Evolutionary conservation across 1,140 invertebrate species (phyloP), one percentile per base, ranked within the genome.

Genomic region (Parapsyche elsis): DNA sequence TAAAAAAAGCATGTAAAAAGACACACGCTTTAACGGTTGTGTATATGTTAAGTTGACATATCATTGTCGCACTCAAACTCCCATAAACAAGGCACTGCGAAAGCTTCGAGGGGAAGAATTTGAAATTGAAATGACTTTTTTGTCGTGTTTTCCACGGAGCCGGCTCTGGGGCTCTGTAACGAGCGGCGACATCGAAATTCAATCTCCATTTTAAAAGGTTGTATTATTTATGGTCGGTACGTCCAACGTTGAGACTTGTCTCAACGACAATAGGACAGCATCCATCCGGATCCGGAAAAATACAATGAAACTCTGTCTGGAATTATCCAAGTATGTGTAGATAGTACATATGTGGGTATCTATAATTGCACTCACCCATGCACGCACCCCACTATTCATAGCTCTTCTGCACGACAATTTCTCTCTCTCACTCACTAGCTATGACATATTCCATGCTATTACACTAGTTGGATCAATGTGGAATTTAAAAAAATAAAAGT

Each of bases 161-260:
- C 49, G 45, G 70, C 24, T 21, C 30, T 38, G 14, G 57, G 57
- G 64, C 64, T 16, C 10, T 19, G 73, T 75, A 75, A 75, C 73
- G 73, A 75, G 73, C 73, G 73, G 73, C 45, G 26, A 70, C 61
- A 67, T 77, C 76, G 61, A 64, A 73, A 76, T 49, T 23, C 78
- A 79, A 80, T 82, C 71, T 77, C 78, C 74, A 80, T 82, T 71
- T 80, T 79, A 82, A 76, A 79, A 79, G 79, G 78, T 45, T 57
- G 77, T 67, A 76, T 79, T 76, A 61, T 71, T 82, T 79, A 76
- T 76, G 38, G 80, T 79, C 44, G 64, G 64, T 67, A 24, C 64
- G 23, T 24, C 45, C 30, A 16, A 67, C 71, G 30, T 45, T n/a
- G 71, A 21, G 71, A 19, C 44, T 16, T 73, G 46, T 73, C 30